Percentiles rank a stretch among this genome's conserved stretches.
phyloP scores from a whole-genome alignment of 2,113 vertebrate species.

The Sminthopsis crassicaudata region DNA sequence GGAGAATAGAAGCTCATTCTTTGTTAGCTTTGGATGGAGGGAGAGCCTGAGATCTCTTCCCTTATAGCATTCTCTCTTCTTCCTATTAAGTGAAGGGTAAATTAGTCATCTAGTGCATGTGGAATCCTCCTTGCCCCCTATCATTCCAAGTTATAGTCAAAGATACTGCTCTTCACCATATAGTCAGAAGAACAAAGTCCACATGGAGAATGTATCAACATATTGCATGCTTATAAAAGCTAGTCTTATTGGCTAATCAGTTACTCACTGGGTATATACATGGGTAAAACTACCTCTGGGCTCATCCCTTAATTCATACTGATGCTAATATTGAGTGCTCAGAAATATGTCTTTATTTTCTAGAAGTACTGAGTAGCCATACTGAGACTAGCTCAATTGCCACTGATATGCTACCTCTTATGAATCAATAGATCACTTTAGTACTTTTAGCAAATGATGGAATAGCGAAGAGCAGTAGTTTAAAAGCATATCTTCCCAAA shows the following conservation, averaged over 20 bases:
- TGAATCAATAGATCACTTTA: background rate
- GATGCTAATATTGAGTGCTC: background rate
- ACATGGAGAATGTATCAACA: background rate
- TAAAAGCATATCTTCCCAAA: background rate
- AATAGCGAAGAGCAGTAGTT: background rate
- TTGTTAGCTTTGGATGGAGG: background rate
- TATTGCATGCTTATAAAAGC: background rate
- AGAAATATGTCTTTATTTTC: background rate
- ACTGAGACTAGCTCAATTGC: background rate
- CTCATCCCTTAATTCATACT: background rate
- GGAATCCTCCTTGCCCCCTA: background rate
- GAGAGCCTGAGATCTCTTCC: background rate
- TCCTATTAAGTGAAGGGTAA: background rate
- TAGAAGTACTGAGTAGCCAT: background rate
- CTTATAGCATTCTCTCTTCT: background rate
- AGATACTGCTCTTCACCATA: background rate
- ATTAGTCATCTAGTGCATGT: background rate
- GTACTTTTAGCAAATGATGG: background rate
- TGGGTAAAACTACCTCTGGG: background rate
- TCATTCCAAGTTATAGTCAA: background rate
- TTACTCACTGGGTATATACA: background rate
- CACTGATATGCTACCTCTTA: background rate
- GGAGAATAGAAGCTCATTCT: background rate
- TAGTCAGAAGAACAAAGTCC: background rate
- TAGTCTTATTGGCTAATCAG: background rate